Evolutionary conservation across 2,797 vertebrate genomes (phyloP).

Genomic region (Nasua narica): DNA sequence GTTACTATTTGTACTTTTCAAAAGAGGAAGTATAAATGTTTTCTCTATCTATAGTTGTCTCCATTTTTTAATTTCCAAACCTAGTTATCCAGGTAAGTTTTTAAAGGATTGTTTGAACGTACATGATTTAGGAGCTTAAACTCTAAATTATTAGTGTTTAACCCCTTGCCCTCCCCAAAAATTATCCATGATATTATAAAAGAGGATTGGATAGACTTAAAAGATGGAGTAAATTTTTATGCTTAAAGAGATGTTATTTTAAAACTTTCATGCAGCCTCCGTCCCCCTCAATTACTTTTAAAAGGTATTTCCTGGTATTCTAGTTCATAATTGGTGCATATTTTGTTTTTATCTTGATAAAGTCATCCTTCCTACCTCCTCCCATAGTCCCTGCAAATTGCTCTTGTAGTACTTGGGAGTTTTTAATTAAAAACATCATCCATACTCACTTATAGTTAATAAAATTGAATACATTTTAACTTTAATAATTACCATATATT

Average conservation of each 20-base stretch:
- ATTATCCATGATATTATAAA: not conserved
- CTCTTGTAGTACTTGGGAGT: not conserved
- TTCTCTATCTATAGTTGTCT: not conserved
- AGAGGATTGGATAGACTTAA: not conserved
- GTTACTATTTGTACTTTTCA: not conserved
- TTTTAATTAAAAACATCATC: not conserved
- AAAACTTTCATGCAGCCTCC: not conserved
- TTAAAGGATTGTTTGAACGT: not conserved
- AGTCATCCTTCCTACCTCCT: not conserved
- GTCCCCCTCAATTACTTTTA: not conserved
- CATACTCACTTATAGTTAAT: not conserved
- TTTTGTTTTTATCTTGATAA: constrained; percentile 16
- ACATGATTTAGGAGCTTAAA: not conserved
- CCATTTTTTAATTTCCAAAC: not conserved
- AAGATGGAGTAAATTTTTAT: not conserved
- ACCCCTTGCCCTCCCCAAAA: not conserved
- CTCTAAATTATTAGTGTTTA: not conserved
- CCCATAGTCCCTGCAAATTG: not conserved
- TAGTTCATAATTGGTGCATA: not conserved
- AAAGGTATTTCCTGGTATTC: not conserved
- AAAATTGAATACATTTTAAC: not conserved
- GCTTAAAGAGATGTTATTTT: not conserved
- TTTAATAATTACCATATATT: not conserved
- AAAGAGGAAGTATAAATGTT: not conserved
- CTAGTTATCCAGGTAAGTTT: not conserved